Evolutionary conservation across 2,113 vertebrate species (phyloP).

Genomic region (Recurvirostra avosetta): DNA sequence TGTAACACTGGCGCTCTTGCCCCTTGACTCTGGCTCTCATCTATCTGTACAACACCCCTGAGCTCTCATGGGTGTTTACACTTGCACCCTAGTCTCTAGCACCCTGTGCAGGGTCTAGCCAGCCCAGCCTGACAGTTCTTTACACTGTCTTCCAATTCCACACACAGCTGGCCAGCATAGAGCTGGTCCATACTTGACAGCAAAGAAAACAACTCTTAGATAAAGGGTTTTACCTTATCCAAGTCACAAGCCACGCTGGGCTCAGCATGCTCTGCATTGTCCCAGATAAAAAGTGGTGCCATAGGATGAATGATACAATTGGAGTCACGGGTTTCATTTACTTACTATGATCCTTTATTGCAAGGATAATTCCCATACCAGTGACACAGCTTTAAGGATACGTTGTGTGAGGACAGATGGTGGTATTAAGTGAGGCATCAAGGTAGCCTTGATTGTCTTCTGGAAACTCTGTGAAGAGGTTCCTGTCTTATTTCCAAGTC

Average conservation of each 20-base stretch:
- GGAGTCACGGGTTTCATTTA: neutral
- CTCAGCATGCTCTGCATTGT: neutral
- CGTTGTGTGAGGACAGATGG: neutral
- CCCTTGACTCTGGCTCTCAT: neutral
- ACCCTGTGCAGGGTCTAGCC: neutral
- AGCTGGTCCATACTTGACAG: neutral
- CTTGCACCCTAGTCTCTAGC: neutral
- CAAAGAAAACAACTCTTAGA: neutral
- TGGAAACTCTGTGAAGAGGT: neutral
- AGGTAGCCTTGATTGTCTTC: neutral
- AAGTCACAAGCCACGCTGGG: neutral
- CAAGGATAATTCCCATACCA: neutral
- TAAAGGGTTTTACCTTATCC: neutral
- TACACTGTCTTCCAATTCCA: neutral
- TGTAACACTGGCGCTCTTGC: neutral
- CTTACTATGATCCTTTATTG: neutral
- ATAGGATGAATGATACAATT: neutral
- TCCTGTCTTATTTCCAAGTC: neutral
- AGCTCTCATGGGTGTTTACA: neutral
- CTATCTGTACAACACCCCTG: neutral
- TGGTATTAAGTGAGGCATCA: neutral
- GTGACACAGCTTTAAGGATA: neutral
- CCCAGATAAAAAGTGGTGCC: neutral
- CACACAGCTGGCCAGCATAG: fast-evolving
- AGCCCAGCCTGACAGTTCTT: neutral